Evolutionary conservation across 2,113 vertebrate genomes (phyloP).

Genomic region (Isurus oxyrinchus): DNA sequence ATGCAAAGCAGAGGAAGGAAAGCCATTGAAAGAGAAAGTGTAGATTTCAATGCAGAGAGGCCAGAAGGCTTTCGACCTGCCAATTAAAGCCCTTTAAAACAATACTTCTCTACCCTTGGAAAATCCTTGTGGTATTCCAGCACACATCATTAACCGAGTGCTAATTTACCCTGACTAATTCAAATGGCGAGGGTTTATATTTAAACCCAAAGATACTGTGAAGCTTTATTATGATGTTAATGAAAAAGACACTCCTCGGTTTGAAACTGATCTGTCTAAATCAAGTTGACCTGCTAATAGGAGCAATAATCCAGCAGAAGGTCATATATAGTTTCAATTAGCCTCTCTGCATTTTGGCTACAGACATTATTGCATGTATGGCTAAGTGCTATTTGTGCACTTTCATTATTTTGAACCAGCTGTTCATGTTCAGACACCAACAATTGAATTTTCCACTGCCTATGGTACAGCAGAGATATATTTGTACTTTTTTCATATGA

Average conservation of each 20-base stretch:
- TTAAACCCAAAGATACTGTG: neutral
- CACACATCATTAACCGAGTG: neutral
- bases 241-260: neutral
- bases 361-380: neutral
- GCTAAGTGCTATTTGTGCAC: neutral
- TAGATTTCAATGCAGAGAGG: neutral
- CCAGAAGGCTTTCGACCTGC: neutral
- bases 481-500: neutral
- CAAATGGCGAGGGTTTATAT: neutral
- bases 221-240: conserved; percentile 22
- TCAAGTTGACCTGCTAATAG: neutral
- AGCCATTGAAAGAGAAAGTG: neutral
- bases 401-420: neutral
- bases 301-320: neutral
- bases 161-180: conserved; percentile 26
- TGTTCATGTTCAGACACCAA: neutral
- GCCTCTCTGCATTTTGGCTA: conserved; percentile 3
- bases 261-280: conserved; percentile 21
- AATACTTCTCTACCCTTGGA: conserved; percentile 10
- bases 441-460: neutral
- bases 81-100: conserved; percentile 5
- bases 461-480: neutral
- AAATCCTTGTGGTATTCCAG: conserved; percentile 16
- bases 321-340: neutral
- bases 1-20: neutral